These are phyloP conservation scores for Silvanus unidentatus DNA, from an alignment of 2,888 invertebrate genomes.

Conservation along the genomic window DNA sequence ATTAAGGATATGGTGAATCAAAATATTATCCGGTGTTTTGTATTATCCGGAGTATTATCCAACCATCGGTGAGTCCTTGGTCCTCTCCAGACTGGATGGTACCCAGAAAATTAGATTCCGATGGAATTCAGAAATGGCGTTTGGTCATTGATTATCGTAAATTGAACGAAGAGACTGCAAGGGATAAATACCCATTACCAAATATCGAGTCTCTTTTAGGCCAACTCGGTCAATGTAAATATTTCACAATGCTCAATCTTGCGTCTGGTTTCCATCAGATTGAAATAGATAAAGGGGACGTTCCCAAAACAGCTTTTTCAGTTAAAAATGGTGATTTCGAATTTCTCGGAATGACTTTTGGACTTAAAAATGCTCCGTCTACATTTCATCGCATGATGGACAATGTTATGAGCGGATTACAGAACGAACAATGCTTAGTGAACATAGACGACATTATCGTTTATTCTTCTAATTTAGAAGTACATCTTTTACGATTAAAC, in stretches of 20 bases:
- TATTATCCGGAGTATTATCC: too few relatives aligned
- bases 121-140: conserved; percentile 8
- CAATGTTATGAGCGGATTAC: conserved; percentile 25
- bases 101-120: conserved; percentile 5
- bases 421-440: conserved; percentile 29
- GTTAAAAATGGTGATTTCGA: conserved; percentile 11
- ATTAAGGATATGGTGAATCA: conserved; percentile 17
- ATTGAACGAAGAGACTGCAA: conserved; percentile 9
- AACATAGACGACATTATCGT: conserved; percentile 39
- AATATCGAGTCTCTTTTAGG: conserved; percentile 13
- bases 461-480: conserved; percentile 20
- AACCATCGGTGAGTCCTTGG: conserved; percentile 15
- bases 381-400: conserved; percentile 33
- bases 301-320: conserved; percentile 14
- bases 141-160: conserved; percentile 10
- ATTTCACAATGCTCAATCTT: conserved; percentile 13
- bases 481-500: conserved; percentile 22
- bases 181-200: conserved; percentile 9
- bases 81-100: conserved; percentile 22
- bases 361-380: conserved; percentile 12
- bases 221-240: conserved; percentile 15
- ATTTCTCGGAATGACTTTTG: conserved; percentile 13
- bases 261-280: conserved; percentile 16
- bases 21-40: too few relatives aligned
- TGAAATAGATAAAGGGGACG: conserved; percentile 9